phyloP scores from a whole-genome alignment of 2,888 invertebrate species.

The Perdita meconis region DNA sequence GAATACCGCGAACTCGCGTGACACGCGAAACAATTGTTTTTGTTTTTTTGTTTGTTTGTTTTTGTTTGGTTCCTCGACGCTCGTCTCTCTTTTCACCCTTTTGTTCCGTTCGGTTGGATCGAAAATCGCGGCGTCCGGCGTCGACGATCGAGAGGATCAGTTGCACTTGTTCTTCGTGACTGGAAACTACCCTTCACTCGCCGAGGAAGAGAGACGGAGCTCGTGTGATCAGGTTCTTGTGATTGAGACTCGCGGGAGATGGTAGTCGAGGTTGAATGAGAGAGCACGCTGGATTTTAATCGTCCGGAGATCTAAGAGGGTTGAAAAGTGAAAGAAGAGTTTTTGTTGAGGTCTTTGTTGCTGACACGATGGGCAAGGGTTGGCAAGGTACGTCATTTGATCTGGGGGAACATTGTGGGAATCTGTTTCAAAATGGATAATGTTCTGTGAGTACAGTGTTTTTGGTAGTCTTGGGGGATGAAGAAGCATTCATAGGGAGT shows the following conservation, averaged over 20 bases:
- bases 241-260: conserved; percentile 31
- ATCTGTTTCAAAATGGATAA: no score
- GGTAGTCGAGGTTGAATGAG: conserved; percentile 29
- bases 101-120: background rate
- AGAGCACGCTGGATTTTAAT: background rate
- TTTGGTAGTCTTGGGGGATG: no score
- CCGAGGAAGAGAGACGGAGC: background rate
- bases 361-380: conserved; percentile 76
- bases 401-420: background rate
- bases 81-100: background rate
- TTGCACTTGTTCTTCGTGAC: conserved; percentile 17
- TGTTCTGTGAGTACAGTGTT: background rate
- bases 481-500: no score
- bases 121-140: conserved; percentile 2
- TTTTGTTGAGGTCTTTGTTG: background rate
- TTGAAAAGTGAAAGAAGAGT: background rate
- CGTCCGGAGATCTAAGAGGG: conserved; percentile 22
- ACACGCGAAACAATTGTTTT: background rate
- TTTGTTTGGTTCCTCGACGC: background rate
- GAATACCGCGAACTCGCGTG: conserved; percentile 46
- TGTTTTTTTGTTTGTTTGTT: background rate
- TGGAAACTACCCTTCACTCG: conserved; percentile 22
- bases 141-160: conserved; percentile 21
- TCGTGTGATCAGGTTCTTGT: conserved; percentile 31
- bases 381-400: conserved; percentile 77